phyloP scores from a whole-genome alignment of 2,113 vertebrate species.

The Dasyprocta punctata region DNA sequence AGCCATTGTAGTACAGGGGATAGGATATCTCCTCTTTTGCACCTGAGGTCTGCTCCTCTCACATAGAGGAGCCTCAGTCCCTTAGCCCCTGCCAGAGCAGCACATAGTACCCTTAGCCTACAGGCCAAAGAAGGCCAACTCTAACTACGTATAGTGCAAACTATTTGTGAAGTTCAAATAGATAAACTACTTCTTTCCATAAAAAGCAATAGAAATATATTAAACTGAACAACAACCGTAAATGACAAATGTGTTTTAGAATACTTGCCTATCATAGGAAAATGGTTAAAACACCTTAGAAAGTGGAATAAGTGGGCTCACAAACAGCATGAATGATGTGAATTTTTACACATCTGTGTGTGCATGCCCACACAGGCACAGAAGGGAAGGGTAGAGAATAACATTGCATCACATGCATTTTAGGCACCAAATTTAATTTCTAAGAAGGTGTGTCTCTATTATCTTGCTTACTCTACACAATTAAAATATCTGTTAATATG shows the following conservation, averaged over 20 bases:
- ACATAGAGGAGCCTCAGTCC: not conserved
- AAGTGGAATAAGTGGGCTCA: not conserved
- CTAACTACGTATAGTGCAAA: not conserved
- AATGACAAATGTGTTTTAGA: constrained; percentile 18
- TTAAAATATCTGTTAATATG: constrained; percentile 40
- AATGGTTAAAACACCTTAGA: not conserved
- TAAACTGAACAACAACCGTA: not conserved
- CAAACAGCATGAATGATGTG: not conserved
- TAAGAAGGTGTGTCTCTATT: not conserved
- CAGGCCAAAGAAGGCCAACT: not conserved
- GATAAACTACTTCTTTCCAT: not conserved
- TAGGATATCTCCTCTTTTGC: not conserved
- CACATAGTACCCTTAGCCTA: not conserved
- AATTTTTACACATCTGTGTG: not conserved
- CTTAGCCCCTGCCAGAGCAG: not conserved
- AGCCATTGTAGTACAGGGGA: not conserved
- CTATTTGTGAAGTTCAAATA: not conserved
- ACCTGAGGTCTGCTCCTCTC: not conserved
- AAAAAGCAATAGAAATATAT: not conserved
- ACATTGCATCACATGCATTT: not conserved
- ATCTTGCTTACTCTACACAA: constrained; percentile 4
- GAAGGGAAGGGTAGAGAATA: no score
- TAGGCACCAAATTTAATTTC: constrained; percentile 10
- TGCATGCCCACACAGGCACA: not conserved
- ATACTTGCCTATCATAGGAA: constrained; percentile 25